Evolutionary conservation across 1,140 invertebrate species (phyloP), one percentile per base, ranked within the genome.

Genomic region (Whitmania pigra): DNA sequence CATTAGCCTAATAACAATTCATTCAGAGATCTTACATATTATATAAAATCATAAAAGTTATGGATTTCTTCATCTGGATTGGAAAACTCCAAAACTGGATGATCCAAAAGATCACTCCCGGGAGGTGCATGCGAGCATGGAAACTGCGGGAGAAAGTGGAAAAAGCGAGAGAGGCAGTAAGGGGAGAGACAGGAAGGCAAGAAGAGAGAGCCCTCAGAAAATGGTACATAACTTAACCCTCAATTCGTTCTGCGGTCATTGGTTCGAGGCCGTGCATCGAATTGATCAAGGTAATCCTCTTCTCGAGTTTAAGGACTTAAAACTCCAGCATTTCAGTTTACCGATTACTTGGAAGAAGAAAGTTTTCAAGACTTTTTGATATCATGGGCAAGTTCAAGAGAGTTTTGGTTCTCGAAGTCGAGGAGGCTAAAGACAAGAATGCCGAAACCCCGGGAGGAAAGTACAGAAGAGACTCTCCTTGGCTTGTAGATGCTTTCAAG

Each of bases 381-480:
- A 25, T 68, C 68, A 73, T 73, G 73, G 73, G 73, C 53, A 73
- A 73, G 27, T 71, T 73, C 69, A 67, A 73, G 69, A 43, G 63
- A 25, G 73, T 73, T 67, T 53, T 73, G 43, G 73, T 73, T 66
- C 43, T 73, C 6, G 73, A 73, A 60, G 73, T 73, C 18, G 73
- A 73, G 69, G 49, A 29, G 20, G 73, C 73, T 43, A 73, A 73
- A 25, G 73, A 73, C 60, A 73, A 73, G 49, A 73, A 73, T 63
- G 31, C 73, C n/a, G 69, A 71, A 31, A 73, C 73, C 18, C 69
- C 69, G 13, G 73, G 73, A 53, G 73, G 73, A 36, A 73, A 73
- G 55, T 73, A 73, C 69, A 31, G 73, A 31, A 31, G 69, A 22
- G 73, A 73, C 57, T 72, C 69, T 6, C 73, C 73, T 31, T 73